Base-by-base conservation (phyloP, 2,888 invertebrate genomes). In the Acleris emargana region DNA sequence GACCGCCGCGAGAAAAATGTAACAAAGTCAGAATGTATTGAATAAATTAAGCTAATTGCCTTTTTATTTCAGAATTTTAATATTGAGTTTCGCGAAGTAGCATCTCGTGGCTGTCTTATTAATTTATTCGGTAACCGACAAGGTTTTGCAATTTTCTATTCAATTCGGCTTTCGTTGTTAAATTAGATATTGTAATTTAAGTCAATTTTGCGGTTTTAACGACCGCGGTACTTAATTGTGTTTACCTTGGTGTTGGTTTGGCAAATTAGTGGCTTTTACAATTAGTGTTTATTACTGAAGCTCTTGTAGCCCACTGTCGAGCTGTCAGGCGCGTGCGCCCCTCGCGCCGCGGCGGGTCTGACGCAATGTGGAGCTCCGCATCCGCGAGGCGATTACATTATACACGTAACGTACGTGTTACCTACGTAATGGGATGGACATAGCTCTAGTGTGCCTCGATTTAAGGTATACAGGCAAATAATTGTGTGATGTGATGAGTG, bases 91-190 rank as follows among this genome's bases (percentile, higher is more conserved):
- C 60, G 64, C 51, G 55, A 66, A 66, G 58, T 58, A 58, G 60
- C 64, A 66, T 66, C 55, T 66, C 55, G 60, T 45, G 51, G 60
- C 55, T 38, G 60, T 25, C 55, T 66, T 57, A 66, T 66, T 66
- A 66, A 66, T 66, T 66, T 66, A 66, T 66, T 66, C 64, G 60
- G 60, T 54, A 60, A 60, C 64, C 60, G 60, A 66, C 64, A 66
- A 60, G 64, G 64, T 66, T 66, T 66, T 66, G 60, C 64, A 60
- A 66, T 66, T 60, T 66, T 66, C 64, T 66, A 61, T 66, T 66
- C 55, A 66, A 66, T 66, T 66, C 60, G 55, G 51, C 64, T 60
- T 61, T 66, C 50, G 64, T 54, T 59, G 64, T 60, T 58, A 57
- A 60, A 66, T 66, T 66, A 60, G 60, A 45, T 66, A 66, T 66